Conservation (phyloP, 2,888 invertebrate species). For the Esperia sulphurella region DNA sequence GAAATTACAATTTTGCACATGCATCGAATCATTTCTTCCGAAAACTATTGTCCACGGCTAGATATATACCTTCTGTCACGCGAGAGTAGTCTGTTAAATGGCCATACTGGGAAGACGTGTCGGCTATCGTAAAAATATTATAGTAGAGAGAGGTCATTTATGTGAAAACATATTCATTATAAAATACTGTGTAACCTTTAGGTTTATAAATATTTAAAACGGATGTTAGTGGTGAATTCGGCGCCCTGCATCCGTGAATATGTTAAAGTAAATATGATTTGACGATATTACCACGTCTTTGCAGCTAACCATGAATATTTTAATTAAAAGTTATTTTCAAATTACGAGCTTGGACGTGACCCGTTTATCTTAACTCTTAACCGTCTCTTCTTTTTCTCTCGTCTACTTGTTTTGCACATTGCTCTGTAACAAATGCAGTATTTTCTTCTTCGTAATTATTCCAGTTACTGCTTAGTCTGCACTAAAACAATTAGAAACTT, state of each 20-base stretch:
- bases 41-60: no score
- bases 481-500: slow-evolving; percentile 2
- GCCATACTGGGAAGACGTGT: no score
- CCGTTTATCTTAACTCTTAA: slow-evolving; percentile 22
- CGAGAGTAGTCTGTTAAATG: no score
- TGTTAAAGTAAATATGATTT: neutral
- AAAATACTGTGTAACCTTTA: no score
- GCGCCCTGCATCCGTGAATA: neutral
- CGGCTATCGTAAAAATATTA: no score
- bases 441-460: neutral
- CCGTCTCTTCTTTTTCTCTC: neutral
- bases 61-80: no score
- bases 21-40: no score
- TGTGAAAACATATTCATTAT: no score
- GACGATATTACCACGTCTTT: neutral
- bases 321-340: slow-evolving; percentile 24
- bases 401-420: neutral
- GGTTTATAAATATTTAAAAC: neutral
- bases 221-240: neutral
- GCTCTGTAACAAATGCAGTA: neutral
- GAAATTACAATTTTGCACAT: no score
- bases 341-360: slow-evolving; percentile 22
- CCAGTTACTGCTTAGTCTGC: neutral
- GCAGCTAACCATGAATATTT: slow-evolving; percentile 24
- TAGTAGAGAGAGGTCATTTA: no score